A percentile compares a stretch with the other conserved stretches of the same genome.
Evolutionary conservation across 2,113 vertebrate species (phyloP).

Genomic region (Myotis lucifugus): DNA sequence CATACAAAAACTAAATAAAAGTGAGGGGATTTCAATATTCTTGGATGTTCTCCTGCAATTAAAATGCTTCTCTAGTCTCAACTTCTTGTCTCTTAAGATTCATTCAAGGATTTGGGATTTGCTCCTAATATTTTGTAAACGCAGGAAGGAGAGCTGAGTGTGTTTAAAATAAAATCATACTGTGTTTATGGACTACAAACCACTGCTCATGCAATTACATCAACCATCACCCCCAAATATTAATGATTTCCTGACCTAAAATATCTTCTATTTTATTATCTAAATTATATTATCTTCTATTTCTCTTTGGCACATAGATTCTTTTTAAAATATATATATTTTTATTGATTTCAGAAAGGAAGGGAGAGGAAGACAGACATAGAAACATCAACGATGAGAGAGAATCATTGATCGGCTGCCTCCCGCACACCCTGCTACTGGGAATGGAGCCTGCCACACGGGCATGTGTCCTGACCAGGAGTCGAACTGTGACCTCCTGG

Average conservation of each 20-base stretch:
- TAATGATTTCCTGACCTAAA: background rate
- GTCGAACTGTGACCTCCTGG: too few relatives aligned
- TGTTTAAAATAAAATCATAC: background rate
- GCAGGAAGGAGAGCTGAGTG: background rate
- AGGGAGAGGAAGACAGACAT: too few relatives aligned
- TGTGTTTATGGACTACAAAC: background rate
- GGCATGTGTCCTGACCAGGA: too few relatives aligned
- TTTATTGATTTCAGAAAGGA: too few relatives aligned
- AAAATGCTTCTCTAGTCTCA: background rate
- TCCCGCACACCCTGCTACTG: too few relatives aligned
- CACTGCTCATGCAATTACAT: background rate
- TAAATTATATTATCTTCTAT: background rate
- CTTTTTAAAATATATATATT: background rate
- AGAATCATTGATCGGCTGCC: too few relatives aligned
- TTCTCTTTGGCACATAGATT: background rate
- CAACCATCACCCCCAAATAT: background rate
- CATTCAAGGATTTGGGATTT: background rate
- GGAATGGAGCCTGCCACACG: too few relatives aligned
- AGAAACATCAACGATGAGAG: too few relatives aligned
- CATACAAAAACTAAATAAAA: background rate
- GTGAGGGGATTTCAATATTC: background rate
- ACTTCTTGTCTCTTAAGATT: conserved; percentile 35
- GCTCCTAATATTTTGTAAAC: background rate
- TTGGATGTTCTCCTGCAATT: background rate
- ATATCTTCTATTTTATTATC: too few relatives aligned